Base-by-base conservation (phyloP, 2,113 vertebrate genomes). In the Oostethus manadensis region DNA sequence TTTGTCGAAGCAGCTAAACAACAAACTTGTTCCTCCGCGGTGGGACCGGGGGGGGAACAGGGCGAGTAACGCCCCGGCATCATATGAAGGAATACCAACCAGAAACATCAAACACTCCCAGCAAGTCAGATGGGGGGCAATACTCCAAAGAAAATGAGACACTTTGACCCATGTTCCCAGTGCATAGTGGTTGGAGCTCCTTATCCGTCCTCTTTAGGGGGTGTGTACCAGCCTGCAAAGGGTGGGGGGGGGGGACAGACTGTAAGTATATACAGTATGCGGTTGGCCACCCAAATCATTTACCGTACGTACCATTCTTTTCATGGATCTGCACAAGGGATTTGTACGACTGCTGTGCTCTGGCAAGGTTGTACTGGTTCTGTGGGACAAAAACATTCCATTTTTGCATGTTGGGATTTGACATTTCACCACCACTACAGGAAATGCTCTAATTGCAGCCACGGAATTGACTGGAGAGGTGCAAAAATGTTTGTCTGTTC, bases 321-420 rank as follows among this genome's bases (percentile, higher is more conserved):
- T 99, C 97, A 50, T 99, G 96, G 84, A 98, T 96, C 88, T 98
- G 96, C 89, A 99, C 97, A 87, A 99, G 93, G 72, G 97, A 98
- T 90, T 98, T 99, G 89, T 99, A 98, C 53, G 97, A 99, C 85
- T 99, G 96, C 80, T 99, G 97, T 88, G 97, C 96, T 94, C 96
- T 93, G 90, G 94, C 93, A 87, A 99, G 92, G 86, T 95, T 99
- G 92, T 99, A 99, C 71, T 98, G 97, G 88, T 95, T 98, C 97
- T 99, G 86, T 75, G 92, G 92, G 72, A 71, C 56, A 33, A 64
- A 42, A 18, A 50, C 7, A 38, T 11, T 33, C 16, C 17, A 3
- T 68, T n/a, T n/a, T n/a, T 38, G 35, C 45, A 66, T 21, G 20
- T 6, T 13, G 38, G 13, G 1, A 40, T 2, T 42, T 42, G 11